phyloP scores from a whole-genome alignment of 23 tunicate species.

The Phallusia fumigata region DNA sequence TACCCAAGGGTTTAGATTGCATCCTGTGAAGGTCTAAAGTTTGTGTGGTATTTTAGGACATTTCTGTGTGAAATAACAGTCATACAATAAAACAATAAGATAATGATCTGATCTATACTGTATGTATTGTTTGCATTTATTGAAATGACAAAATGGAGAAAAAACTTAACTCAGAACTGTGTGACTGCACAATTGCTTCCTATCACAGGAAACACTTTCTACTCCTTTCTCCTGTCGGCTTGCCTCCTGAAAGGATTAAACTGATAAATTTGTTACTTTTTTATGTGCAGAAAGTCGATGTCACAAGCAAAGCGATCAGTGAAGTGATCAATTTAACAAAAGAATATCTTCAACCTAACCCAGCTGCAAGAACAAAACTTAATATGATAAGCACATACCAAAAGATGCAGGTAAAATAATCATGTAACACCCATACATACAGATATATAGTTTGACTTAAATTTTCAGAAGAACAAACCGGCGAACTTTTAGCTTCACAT shows the following conservation, averaged over 20 bases:
- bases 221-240: background rate
- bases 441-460: too few species aligned
- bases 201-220: constrained; percentile 9
- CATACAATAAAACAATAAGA: too few species aligned
- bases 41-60: too few species aligned
- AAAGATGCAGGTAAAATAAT: constrained; percentile 45
- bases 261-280: background rate
- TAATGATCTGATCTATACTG: too few species aligned
- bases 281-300: constrained; percentile 84
- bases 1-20: background rate
- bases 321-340: constrained; percentile 74
- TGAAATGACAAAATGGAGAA: too few species aligned
- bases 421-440: too few species aligned
- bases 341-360: constrained; percentile 94
- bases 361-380: constrained; percentile 67
- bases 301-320: constrained; percentile 63
- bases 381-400: constrained; percentile 61
- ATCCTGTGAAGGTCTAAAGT: too few species aligned
- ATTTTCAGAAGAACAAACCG: background rate
- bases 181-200: background rate
- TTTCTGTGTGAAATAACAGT: too few species aligned
- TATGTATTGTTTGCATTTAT: too few species aligned
- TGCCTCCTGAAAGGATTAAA: background rate
- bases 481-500: too few species aligned
- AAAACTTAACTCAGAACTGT: too few species aligned